These are phyloP conservation scores for Seira musarum DNA, from an alignment of 2,888 invertebrate species.

Conservation along the genomic window DNA sequence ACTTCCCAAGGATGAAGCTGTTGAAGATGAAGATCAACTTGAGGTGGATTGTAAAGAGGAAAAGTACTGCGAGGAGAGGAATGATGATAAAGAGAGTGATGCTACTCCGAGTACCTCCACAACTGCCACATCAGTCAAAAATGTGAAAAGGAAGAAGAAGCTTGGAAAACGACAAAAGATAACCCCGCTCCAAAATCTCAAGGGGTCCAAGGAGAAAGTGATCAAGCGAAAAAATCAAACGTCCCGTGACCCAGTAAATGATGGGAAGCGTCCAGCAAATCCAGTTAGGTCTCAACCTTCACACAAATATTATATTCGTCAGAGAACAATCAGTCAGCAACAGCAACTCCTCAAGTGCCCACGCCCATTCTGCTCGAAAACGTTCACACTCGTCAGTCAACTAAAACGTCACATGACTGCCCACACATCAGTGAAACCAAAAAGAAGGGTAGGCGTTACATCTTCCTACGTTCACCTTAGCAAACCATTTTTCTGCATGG, in stretches of 20 bases:
- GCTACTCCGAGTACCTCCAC: too few relatives aligned
- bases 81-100: too few relatives aligned
- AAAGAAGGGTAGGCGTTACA: too few relatives aligned
- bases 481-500: constrained; percentile 1
- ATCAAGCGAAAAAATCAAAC: not conserved
- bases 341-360: constrained; percentile 7
- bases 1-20: not conserved
- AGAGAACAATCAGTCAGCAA: too few relatives aligned
- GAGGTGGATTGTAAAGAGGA: too few relatives aligned
- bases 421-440: not conserved
- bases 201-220: not conserved
- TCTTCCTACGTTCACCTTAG: not conserved
- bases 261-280: not conserved
- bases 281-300: too few relatives aligned
- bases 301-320: too few relatives aligned
- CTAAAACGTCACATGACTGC: constrained; percentile 24
- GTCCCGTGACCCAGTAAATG: constrained; percentile 20
- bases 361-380: not conserved
- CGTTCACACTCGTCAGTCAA: constrained; percentile 3
- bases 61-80: too few relatives aligned
- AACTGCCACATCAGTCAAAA: too few relatives aligned
- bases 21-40: not conserved
- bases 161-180: not conserved
- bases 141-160: not conserved
- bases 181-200: not conserved